Evolutionary conservation across 1,140 invertebrate genomes (phyloP), one percentile per base, ranked within the genome.

Genomic region (Popillia japonica): DNA sequence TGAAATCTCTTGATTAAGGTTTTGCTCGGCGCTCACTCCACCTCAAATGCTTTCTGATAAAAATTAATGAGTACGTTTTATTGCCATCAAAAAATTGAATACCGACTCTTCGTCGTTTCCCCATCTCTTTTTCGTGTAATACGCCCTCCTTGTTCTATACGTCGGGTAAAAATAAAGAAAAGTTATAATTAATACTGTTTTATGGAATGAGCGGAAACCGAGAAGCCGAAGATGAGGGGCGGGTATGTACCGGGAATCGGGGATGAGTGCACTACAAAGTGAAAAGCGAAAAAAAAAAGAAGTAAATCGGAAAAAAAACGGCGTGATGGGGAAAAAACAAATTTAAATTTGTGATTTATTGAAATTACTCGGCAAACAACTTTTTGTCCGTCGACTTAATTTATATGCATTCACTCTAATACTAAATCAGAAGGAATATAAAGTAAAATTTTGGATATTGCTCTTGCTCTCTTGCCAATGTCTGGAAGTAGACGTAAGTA

Each of bases 311-410:
- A 80, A 77, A 80, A 81, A 80, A 76, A 77, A 80, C 77, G 27
- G 27, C 75, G 77, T 72, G 74, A 83, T 80, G 77, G 77, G 27
- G 77, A 82, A 81, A 82, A 82, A 83, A 83, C 82, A 81, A 83
- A 80, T 81, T 79, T 82, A 83, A 81, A 83, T 82, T 82, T 83
- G 80, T 68, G 61, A 68, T 68, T 68, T 68, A 68, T 68, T 68
- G 61, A 68, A 68, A 68, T 68, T 68, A 22, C 61, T 68, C 22
- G 61, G 61, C 61, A 68, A 68, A 68, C 61, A 68, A 68, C 17
- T 68, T 68, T 23, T 68, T 34, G 22, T 27, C 61, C 22, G 61
- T 17, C 48, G 61, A 68, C 61, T 68, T 68, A 68, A 68, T 68
- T 68, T 68, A 68, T 68, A 68, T 68, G 61, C 61, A 68, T 68